phyloP scores from a whole-genome alignment of 2,113 vertebrate genomes.

The Merops nubicus region DNA sequence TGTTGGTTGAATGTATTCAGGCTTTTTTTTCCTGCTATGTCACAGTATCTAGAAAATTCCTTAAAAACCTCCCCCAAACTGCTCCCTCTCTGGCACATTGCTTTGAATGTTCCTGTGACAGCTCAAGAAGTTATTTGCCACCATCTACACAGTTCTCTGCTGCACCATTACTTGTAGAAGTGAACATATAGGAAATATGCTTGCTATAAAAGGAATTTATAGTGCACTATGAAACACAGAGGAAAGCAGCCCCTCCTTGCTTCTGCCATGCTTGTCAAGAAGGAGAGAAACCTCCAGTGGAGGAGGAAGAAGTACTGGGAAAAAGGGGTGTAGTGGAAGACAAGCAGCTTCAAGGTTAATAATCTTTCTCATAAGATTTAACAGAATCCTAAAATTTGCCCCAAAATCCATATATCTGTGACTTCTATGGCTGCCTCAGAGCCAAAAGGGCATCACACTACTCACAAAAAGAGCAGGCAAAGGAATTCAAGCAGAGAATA shows the following conservation, averaged over 20 bases:
- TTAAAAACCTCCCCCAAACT: background rate
- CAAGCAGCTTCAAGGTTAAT: background rate
- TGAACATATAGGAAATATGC: background rate
- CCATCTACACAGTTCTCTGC: background rate
- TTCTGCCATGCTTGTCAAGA: background rate
- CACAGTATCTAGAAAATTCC: background rate
- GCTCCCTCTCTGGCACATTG: background rate
- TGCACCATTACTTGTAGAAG: too few species aligned
- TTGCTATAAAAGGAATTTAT: background rate
- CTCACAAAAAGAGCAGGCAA: background rate
- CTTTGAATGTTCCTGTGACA: background rate
- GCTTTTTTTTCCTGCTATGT: background rate
- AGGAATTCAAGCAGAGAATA: background rate
- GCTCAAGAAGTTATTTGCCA: background rate
- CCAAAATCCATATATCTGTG: background rate
- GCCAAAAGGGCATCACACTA: background rate
- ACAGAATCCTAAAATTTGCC: background rate
- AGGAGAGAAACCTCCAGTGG: background rate
- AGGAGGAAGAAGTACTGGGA: background rate
- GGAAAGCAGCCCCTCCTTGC: background rate
- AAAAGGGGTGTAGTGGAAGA: background rate
- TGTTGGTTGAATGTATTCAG: background rate
- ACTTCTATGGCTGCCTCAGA: background rate
- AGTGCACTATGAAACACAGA: background rate
- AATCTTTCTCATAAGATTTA: background rate